Percentiles rank a stretch among this genome's conserved stretches.
Evolutionary conservation across 1,140 invertebrate species (phyloP).

Genomic region (Alviniconcha marisindica): DNA sequence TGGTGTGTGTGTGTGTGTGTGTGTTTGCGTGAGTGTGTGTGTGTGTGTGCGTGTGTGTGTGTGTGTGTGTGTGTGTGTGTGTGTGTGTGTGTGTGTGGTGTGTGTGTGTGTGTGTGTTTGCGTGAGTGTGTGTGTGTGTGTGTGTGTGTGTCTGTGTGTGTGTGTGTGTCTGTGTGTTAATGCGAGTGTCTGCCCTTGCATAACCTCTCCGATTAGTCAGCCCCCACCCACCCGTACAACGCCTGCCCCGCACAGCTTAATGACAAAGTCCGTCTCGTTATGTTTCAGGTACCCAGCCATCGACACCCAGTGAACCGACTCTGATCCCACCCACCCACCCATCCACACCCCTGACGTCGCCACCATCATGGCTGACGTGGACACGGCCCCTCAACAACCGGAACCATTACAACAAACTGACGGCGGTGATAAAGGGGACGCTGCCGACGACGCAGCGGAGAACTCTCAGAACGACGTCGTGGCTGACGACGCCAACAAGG

Average conservation of each 20-base stretch:
- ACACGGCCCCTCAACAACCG: background rate
- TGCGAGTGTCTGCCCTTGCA: background rate
- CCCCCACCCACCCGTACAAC: background rate
- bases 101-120: background rate
- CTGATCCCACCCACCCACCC: background rate
- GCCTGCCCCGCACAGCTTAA: background rate
- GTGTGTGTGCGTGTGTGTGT: background rate
- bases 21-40: too few species aligned
- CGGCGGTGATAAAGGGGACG: background rate
- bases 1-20: too few species aligned
- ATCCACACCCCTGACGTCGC: background rate
- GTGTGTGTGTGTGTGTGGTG: background rate
- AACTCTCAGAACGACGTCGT: background rate
- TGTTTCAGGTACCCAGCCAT: background rate
- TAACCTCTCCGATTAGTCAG: background rate
- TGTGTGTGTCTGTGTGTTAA: background rate
- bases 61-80: background rate
- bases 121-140: conserved; percentile 6
- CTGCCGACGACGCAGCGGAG: background rate
- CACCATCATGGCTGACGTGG: conserved; percentile 10
- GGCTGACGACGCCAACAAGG: background rate
- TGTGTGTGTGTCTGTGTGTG: background rate
- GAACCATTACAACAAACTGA: background rate
- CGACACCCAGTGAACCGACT: background rate
- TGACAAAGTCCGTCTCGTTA: background rate